Base-by-base conservation (phyloP, 2,888 invertebrate genomes). In the Heteromyza rotundicornis region DNA sequence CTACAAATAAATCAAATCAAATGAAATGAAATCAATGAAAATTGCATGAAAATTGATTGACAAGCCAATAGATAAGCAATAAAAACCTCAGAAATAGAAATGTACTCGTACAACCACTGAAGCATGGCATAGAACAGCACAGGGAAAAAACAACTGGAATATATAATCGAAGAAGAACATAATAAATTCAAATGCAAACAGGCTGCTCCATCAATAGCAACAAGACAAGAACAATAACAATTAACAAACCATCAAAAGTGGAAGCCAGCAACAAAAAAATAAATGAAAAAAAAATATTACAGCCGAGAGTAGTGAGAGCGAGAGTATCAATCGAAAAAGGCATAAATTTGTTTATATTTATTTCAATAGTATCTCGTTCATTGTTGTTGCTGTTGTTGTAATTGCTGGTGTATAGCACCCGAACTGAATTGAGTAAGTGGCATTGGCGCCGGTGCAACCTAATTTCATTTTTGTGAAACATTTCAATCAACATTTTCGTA, bases 361-460 rank as follows among this genome's bases (percentile, higher is more conserved):
- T 27, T 27, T n/a, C n/a, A n/a, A n/a, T n/a, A n/a, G 27, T 27
- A 7, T 27, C 27, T 24, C 17, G 12, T 17, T n/a, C 22, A 12
- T 47, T 27, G 47, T 47, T 7, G 2, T 1, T 51, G 23, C 22
- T 14, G 14, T 16, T 5, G 51, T 23, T 19, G 17, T 19, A 19
- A 8, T 19, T 17, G 7, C 12, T 2, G 22, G 14, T 16, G 23
- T 51, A 51, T 23, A 20, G 17, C n/a, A 51, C 14, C 23, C 23
- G 16, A 47, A 58, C 35, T 58, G 58, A 51, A 53, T 53, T 35
- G 35, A 32, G 35, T 35, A 62, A 66, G 70, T 68, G 66, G 57
- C 68, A 64, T 17, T 57, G 57, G 56, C 59, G 63, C 57, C 53
- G 47, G 23, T 67, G 74, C 74, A 75, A 77, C 75, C 75, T 68